A percentile compares a stretch with the other conserved stretches of the same genome.
phyloP scores from a whole-genome alignment of 2,113 vertebrate species.

The Menura novaehollandiae region DNA sequence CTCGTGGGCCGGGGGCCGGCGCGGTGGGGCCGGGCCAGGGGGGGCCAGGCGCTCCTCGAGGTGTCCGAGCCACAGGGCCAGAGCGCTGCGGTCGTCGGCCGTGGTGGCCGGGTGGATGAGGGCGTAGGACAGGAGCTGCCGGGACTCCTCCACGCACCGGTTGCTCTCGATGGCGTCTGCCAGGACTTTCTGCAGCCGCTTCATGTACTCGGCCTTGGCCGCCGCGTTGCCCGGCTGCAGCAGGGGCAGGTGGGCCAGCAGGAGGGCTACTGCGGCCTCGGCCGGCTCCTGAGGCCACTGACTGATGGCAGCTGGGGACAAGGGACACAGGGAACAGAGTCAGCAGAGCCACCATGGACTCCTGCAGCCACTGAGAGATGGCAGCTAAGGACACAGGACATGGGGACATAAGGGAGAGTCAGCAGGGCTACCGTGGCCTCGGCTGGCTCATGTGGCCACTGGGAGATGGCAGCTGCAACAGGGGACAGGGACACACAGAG shows the following conservation, averaged over 20 bases:
- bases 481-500: too few relatives aligned
- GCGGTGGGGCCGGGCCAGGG: not conserved
- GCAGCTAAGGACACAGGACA: not conserved
- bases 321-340: too few relatives aligned
- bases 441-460: not conserved
- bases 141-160: slow-evolving; percentile 91
- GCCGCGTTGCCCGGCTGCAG: slow-evolving; percentile 91
- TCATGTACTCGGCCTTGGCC: slow-evolving; percentile 96
- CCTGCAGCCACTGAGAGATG: too few relatives aligned
- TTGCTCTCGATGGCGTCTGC: slow-evolving; percentile 94
- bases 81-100: slow-evolving; percentile 89
- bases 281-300: not conserved
- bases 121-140: slow-evolving; percentile 92
- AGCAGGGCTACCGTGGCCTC: slow-evolving; percentile 83
- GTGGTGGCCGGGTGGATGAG: slow-evolving; percentile 96
- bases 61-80: slow-evolving; percentile 93
- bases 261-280: slow-evolving; percentile 84
- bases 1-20: not conserved
- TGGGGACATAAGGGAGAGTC: too few relatives aligned
- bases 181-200: slow-evolving; percentile 90
- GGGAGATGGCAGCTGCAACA: not conserved
- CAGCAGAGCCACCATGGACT: not conserved
- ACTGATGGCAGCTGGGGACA: not conserved
- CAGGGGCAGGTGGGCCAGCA: slow-evolving; percentile 89
- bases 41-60: slow-evolving; percentile 87